Evolutionary conservation across 2,113 vertebrate species (phyloP).

Genomic region (Oenanthe melanoleuca): DNA sequence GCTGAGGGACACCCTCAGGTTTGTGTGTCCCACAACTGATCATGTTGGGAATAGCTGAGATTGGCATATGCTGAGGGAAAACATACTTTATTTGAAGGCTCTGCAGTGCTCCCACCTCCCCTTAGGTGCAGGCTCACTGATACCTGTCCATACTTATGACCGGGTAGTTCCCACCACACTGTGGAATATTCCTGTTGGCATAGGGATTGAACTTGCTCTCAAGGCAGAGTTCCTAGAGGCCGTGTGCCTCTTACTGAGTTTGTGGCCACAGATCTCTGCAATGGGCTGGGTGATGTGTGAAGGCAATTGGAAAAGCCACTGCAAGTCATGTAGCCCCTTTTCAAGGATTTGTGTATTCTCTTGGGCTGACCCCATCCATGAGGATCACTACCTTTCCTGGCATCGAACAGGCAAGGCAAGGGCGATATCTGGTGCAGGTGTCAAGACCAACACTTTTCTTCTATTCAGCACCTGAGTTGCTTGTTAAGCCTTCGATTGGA

Average conservation of each 20-base stretch:
- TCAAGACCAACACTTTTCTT: neutral
- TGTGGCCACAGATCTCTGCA: rapidly evolving
- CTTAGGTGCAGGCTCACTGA: neutral
- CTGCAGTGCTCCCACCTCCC: neutral
- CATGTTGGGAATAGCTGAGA: neutral
- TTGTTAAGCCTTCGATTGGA: neutral
- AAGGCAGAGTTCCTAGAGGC: neutral
- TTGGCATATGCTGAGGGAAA: rapidly evolving
- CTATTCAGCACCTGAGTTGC: neutral
- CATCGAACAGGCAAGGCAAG: neutral
- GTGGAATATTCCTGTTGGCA: neutral
- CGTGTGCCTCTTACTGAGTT: neutral
- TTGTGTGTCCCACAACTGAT: neutral
- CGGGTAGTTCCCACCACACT: neutral
- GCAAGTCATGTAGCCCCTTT: neutral
- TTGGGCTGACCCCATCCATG: neutral
- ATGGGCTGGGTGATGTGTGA: neutral
- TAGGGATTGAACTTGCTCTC: neutral
- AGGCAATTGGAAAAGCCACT: neutral
- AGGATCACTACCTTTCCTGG: neutral
- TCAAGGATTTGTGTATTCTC: neutral
- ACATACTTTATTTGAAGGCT: rapidly evolving
- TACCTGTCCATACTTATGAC: rapidly evolving
- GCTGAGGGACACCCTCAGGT: neutral
- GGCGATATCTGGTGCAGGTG: rapidly evolving